Percentiles rank a stretch among this genome's conserved stretches.
These are phyloP conservation scores for Lycaon pictus DNA, from an alignment of 2,113 vertebrate genomes.

Conservation along the genomic window DNA sequence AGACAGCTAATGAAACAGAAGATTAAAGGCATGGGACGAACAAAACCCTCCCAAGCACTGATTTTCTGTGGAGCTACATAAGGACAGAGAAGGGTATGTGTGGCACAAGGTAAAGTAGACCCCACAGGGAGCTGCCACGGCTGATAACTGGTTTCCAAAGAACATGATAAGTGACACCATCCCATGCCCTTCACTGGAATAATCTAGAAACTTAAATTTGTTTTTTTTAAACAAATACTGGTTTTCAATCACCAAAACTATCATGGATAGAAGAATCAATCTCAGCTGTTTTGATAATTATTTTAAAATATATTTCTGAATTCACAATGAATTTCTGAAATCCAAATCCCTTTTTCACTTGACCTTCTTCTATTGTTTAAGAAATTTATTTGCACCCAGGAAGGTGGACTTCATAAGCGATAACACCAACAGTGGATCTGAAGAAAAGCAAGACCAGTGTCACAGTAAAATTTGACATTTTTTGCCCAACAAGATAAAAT, in stretches of 20 bases:
- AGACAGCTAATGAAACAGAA: background rate
- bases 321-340: background rate
- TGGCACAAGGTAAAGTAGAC: background rate
- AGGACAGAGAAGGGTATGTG: background rate
- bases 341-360: background rate
- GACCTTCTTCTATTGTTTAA: background rate
- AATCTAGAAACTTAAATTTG: background rate
- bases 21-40: background rate
- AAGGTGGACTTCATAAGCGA: background rate
- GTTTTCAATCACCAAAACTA: constrained; percentile 15
- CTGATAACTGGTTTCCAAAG: background rate
- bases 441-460: background rate
- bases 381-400: background rate
- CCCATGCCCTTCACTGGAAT: background rate
- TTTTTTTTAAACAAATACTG: background rate
- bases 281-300: background rate
- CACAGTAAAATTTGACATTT: background rate
- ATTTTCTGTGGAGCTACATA: background rate
- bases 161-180: background rate
- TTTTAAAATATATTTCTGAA: constrained; percentile 21
- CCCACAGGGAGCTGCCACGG: background rate
- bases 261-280: background rate
- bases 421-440: background rate
- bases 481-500: background rate
- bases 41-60: background rate